Base-by-base conservation (phyloP, 2,797 vertebrate genomes). In the Diplodus puntazzo region DNA sequence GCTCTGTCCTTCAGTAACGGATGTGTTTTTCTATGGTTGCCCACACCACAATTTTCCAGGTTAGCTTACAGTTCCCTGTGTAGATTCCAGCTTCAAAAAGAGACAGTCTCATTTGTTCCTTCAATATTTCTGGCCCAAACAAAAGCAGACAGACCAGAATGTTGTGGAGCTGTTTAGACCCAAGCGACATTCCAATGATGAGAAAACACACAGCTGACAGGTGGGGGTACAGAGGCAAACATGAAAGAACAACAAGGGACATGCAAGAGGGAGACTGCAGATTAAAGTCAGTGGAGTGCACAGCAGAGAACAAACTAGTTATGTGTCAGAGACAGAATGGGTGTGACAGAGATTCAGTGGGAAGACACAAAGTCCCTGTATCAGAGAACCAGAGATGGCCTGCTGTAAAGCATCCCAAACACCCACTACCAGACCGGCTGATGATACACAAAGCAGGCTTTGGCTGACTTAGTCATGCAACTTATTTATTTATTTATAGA, bases 191-290 rank as follows among this genome's bases (percentile, higher is more conserved):
- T 46, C 27, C 11, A 18, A 42, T 72, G 58, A 27, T 69, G 13
- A 77, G 34, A 52, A 75, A 75, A 52, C 45, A 77, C 43, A 52
- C 59, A 73, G 48, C 71, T 73, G 52, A 64, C 30, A 70, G 55
- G 68, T 72, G 27, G 55, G 11, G 64, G 21, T 18, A 20, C 49
- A 9, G 27, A 67, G 6, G 17, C 52, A 66, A 60, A 81, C 52
- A 72, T 54, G 54, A 62, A 74, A 63, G 8, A 58, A 49, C 77
- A 68, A 20, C 9, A 25, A 55, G 43, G 59, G 27, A 49, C 16
- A 12, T 17, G 43, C 5, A 58, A 46, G n/a, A 57, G n/a, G 13
- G 20, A 59, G 45, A 60, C 63, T 61, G 25, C 39, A 78, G 58
- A 69, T 80, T 54, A 53, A 82, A 69, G 12, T 64, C 50, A 68